phyloP scores from a whole-genome alignment of 2,888 invertebrate species.

The Sarcophaga carnaria region DNA sequence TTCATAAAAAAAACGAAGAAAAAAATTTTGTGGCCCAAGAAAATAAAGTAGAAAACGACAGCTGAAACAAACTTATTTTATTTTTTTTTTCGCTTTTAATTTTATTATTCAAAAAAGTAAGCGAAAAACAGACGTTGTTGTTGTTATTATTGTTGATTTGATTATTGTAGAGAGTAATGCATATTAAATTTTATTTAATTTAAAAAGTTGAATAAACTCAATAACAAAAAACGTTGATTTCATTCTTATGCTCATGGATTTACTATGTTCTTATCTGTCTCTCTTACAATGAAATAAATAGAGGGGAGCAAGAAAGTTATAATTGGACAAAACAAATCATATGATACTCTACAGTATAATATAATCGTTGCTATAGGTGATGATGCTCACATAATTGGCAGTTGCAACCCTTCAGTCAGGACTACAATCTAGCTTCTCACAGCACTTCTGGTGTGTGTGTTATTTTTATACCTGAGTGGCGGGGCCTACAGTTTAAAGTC shows the following conservation, averaged over 20 bases:
- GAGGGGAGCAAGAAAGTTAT: too few species aligned
- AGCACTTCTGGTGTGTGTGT: too few species aligned
- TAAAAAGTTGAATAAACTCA: slow-evolving; percentile 53
- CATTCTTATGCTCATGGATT: not conserved
- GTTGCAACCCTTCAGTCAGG: too few species aligned
- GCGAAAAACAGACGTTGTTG: not conserved
- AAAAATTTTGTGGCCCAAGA: not conserved
- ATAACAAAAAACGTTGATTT: not conserved
- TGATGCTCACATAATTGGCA: too few species aligned
- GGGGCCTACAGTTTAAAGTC: too few species aligned
- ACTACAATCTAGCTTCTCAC: too few species aligned
- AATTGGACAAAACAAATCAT: too few species aligned
- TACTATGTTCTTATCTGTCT: not conserved
- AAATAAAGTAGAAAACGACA: slow-evolving; percentile 24
- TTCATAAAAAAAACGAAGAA: too few species aligned
- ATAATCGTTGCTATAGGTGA: too few species aligned
- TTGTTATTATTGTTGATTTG: not conserved
- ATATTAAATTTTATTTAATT: slow-evolving; percentile 55
- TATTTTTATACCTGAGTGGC: too few species aligned
- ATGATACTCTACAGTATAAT: too few species aligned
- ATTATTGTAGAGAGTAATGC: not conserved
- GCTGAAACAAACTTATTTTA: not conserved
- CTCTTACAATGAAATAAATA: too few species aligned
- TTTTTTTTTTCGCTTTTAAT: slow-evolving; percentile 1
- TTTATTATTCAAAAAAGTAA: slow-evolving; percentile 8